Conservation (phyloP, 2,888 invertebrate genomes). For the Branchipolynoe longqiensis region DNA sequence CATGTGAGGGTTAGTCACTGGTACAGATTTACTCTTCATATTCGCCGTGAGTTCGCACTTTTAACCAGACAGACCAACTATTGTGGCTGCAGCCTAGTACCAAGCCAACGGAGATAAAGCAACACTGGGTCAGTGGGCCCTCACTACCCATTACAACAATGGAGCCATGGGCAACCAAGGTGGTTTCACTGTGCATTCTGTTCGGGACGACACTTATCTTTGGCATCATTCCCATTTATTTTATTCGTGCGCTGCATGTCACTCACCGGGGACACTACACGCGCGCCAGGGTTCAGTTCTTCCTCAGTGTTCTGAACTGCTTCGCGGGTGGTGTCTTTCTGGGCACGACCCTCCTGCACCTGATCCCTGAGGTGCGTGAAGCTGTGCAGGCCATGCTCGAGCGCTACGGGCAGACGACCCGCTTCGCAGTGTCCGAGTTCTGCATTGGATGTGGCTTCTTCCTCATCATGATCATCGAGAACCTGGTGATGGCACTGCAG, state of each 20-base stretch:
- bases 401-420: slow-evolving; percentile 59
- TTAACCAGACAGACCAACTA: too few species aligned
- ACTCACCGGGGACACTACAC: background rate
- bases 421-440: slow-evolving; percentile 78
- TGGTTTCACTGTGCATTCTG: slow-evolving; percentile 62
- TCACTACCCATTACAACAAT: too few species aligned
- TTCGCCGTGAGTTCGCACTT: too few species aligned
- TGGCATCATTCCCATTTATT: slow-evolving; percentile 67
- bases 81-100: too few species aligned
- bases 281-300: background rate
- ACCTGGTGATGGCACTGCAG: slow-evolving; percentile 60
- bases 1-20: too few species aligned
- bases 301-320: slow-evolving; percentile 69
- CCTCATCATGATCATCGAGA: slow-evolving; percentile 76
- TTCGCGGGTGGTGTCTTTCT: slow-evolving; percentile 82
- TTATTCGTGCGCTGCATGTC: slow-evolving; percentile 8
- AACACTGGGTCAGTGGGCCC: too few species aligned
- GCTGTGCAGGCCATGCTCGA: slow-evolving; percentile 69
- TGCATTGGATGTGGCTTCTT: slow-evolving; percentile 77
- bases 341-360: slow-evolving; percentile 80
- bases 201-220: slow-evolving; percentile 66
- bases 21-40: too few species aligned
- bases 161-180: slow-evolving; percentile 68
- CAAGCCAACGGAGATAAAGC: too few species aligned
- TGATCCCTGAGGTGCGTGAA: slow-evolving; percentile 80